Evolutionary conservation across 2,888 invertebrate species (phyloP).

Genomic region (Chironomus riparius): DNA sequence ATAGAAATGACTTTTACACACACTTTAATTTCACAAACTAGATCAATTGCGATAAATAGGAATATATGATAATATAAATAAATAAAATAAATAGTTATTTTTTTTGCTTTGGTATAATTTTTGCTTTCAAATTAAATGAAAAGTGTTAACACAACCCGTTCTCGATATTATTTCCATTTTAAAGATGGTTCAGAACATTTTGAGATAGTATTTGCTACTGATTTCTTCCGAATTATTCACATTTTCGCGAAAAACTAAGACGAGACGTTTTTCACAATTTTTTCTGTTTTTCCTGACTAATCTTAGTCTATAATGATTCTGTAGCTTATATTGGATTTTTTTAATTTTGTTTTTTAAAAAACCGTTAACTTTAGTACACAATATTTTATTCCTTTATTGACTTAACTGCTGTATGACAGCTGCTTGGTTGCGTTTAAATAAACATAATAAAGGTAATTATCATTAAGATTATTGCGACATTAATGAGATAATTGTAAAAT

Average conservation of each 20-base stretch:
- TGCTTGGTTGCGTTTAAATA: too few species aligned
- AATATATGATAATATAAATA: constrained; percentile 14
- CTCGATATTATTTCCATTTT: not conserved
- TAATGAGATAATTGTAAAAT: too few species aligned
- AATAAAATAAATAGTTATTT: not conserved
- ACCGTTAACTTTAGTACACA: too few species aligned
- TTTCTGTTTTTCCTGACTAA: too few species aligned
- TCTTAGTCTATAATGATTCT: too few species aligned
- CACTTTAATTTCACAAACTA: constrained; percentile 7
- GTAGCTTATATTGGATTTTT: too few species aligned
- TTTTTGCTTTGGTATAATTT: constrained; percentile 20
- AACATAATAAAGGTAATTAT: too few species aligned
- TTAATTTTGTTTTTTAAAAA: too few species aligned
- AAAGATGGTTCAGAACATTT: constrained; percentile 7
- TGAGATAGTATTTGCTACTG: not conserved
- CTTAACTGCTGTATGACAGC: too few species aligned
- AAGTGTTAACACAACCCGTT: not conserved
- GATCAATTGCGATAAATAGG: constrained; percentile 15
- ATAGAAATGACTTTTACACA: not conserved
- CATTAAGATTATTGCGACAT: too few species aligned
- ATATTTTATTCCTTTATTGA: too few species aligned
- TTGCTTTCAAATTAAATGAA: not conserved
- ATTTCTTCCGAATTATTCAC: not conserved
- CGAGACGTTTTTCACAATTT: not conserved
- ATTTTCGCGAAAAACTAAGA: not conserved